Base-by-base conservation (phyloP, 2,888 invertebrate genomes). In the Pelosia muscerda region DNA sequence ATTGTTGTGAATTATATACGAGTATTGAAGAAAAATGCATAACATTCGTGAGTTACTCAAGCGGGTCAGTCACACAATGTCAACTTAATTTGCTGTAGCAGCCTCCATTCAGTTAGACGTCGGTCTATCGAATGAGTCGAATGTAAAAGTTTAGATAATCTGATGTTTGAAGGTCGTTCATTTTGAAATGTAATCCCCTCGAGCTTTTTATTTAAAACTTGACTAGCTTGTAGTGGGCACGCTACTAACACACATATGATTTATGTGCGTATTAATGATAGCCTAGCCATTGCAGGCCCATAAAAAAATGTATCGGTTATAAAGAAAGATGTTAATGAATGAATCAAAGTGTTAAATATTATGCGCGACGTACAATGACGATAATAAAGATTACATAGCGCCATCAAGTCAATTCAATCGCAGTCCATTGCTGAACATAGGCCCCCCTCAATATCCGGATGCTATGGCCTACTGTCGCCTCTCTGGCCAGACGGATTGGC, bases 121-220 rank as follows among this genome's bases (percentile, higher is more conserved):
- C 81, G 84, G 81, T 81, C 77, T 83, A 81, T 83, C 81, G 78
- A 90, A 89, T 88, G 91, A 82, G 81, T 83, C 81, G 78, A 90
- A 89, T 88, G 91, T 92, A 92, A 91, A 91, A 91, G 91, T 91
- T 88, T 86, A 87, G 87, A 87, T 90, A 88, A 90, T 90, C 87
- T 87, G 88, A 89, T 87, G 88, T 84, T 84, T 89, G 88, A 92
- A 92, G 92, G 92, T 89, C 88, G 82, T 53, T 54, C 65, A 84
- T 91, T 90, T 88, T 90, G 92, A 86, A 92, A 92, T 86, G 77
- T 85, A 87, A 90, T 91, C 86, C 86, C 88, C 88, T 83, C 87
- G 78, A 89, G 87, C 86, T 88, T 88, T 87, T 84, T 84, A 81
- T 87, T 84, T 84, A 81, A 81, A 83, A 85, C 84, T 77, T 82